A percentile compares a stretch with the other conserved stretches of the same genome.
Conservation (phyloP, 1,140 invertebrate species). For the Caenorhabditis brenneri region DNA sequence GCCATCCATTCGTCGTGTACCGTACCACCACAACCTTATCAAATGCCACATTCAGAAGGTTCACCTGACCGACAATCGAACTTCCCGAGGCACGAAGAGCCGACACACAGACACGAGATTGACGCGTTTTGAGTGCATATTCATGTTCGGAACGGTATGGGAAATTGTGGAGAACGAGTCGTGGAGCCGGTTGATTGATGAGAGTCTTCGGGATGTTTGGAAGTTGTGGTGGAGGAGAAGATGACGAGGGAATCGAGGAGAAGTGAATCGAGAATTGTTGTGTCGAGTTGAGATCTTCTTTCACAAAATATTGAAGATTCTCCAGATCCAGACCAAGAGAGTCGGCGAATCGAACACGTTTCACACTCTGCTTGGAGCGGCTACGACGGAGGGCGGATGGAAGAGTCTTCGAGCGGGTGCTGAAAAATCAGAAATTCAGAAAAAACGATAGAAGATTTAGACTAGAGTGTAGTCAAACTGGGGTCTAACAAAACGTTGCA, state of each 20-base stretch:
- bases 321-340: constrained; percentile 31
- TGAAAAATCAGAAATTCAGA: neutral
- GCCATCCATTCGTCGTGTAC: constrained; percentile 29
- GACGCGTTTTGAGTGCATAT: neutral
- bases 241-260: neutral
- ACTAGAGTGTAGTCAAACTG: too few species aligned
- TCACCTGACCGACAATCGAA: constrained; percentile 20
- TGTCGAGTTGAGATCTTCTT: neutral
- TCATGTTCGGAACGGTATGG: constrained; percentile 22
- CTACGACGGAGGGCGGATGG: constrained; percentile 26
- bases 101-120: neutral
- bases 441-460: too few species aligned
- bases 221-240: neutral
- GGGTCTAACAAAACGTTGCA: too few species aligned
- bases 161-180: constrained; percentile 31
- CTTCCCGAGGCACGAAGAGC: constrained; percentile 27
- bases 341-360: constrained; percentile 37
- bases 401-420: constrained; percentile 31
- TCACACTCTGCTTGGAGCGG: constrained; percentile 26
- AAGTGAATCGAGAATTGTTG: neutral
- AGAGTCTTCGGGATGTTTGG: neutral
- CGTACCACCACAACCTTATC: constrained; percentile 37
- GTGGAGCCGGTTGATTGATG: constrained; percentile 17
- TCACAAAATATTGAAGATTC: constrained; percentile 40
- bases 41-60: constrained; percentile 30